Conservation (phyloP, 1,140 invertebrate species). For the Drosophila obscura region DNA sequence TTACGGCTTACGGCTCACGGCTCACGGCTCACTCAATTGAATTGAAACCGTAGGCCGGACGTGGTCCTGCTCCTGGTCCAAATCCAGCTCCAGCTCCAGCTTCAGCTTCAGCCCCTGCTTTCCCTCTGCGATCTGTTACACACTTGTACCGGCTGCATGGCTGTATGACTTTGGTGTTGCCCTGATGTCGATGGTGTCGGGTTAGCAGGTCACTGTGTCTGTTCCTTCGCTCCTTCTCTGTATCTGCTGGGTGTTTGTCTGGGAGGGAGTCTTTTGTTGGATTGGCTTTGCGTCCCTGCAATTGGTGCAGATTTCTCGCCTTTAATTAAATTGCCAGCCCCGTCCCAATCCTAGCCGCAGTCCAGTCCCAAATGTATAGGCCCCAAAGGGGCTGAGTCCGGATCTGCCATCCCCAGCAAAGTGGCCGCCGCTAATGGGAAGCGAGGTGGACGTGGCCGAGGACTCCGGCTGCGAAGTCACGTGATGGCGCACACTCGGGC, state of each 20-base stretch:
- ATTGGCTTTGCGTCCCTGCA: conserved; percentile 35
- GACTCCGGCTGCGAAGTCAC: no score
- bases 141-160: background rate
- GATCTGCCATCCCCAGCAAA: background rate
- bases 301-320: conserved; percentile 31
- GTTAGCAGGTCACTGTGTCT: conserved; percentile 8
- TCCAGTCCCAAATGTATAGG: no score
- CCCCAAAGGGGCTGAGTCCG: no score
- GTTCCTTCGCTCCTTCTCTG: background rate
- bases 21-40: conserved; percentile 46
- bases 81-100: background rate
- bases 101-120: background rate
- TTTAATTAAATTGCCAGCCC: conserved; percentile 30
- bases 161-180: conserved; percentile 5
- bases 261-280: conserved; percentile 17
- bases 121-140: background rate
- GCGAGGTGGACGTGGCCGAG: background rate
- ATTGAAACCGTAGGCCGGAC: conserved; percentile 45
- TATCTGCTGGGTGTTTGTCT: background rate
- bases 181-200: background rate
- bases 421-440: conserved; percentile 19
- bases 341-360: background rate
- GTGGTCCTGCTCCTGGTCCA: conserved; percentile 8
- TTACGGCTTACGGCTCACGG: conserved; percentile 21
- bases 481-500: no score